phyloP scores from a whole-genome alignment of 2,888 invertebrate species.

The Hypselothyrea guttata region DNA sequence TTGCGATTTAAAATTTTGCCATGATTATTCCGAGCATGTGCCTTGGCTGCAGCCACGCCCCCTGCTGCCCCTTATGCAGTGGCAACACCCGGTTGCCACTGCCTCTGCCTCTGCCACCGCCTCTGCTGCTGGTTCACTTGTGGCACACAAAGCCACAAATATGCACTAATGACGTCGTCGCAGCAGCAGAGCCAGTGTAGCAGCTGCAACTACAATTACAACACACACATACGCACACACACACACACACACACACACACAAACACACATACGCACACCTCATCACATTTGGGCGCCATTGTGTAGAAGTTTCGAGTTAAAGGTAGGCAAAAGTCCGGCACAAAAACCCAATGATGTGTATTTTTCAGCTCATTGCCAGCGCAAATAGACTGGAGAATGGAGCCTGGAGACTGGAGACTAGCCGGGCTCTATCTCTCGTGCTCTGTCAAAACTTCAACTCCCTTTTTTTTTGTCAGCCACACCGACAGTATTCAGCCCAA shows the following conservation, averaged over 20 bases:
- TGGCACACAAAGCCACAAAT: constrained; percentile 81
- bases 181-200: constrained; percentile 35
- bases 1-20: constrained; percentile 75
- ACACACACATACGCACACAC: constrained; percentile 9
- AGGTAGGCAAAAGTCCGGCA: constrained; percentile 53
- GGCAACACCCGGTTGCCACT: not conserved
- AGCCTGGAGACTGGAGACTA: no score
- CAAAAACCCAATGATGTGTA: constrained; percentile 48
- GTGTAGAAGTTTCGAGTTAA: constrained; percentile 39
- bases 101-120: not conserved
- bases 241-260: constrained; percentile 3
- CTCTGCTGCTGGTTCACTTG: constrained; percentile 55
- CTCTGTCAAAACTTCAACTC: no score
- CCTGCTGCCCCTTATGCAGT: constrained; percentile 12
- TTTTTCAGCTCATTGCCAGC: constrained; percentile 59
- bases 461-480: constrained; percentile 10
- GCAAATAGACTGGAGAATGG: constrained; percentile 44
- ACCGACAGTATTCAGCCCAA: not conserved
- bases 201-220: constrained; percentile 52
- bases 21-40: constrained; percentile 79
- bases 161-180: constrained; percentile 79
- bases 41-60: constrained; percentile 40
- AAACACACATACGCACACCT: constrained; percentile 20
- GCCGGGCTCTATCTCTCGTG: not conserved
- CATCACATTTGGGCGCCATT: constrained; percentile 41